A percentile compares a stretch with the other conserved stretches of the same genome.
phyloP scores from a whole-genome alignment of 2,797 vertebrate genomes.

The Taenioides sp. region DNA sequence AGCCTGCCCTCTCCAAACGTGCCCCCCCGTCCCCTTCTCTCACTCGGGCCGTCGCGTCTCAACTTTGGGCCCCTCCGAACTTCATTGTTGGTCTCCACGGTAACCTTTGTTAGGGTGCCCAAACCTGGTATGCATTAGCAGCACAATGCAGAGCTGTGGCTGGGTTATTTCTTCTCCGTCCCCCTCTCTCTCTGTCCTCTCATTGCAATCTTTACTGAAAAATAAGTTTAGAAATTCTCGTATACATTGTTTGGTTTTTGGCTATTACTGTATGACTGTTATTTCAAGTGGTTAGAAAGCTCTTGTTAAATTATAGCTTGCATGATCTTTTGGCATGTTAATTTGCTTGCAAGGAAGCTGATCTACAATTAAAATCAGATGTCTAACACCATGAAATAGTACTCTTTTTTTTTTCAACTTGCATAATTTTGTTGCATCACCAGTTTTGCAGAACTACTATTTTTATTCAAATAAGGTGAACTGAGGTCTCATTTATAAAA shows the following conservation, averaged over 20 bases:
- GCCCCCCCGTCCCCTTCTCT: conserved; percentile 25
- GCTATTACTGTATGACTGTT: not conserved
- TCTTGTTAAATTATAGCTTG: not conserved
- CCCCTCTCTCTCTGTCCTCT: conserved; percentile 10
- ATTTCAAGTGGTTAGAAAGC: not conserved
- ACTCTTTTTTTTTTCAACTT: not conserved
- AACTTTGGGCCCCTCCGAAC: conserved; percentile 61
- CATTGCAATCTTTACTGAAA: not conserved
- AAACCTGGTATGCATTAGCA: conserved; percentile 75
- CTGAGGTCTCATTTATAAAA: not conserved
- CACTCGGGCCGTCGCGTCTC: conserved; percentile 33
- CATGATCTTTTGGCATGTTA: not conserved
- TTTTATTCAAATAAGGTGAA: not conserved
- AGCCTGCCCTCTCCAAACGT: not conserved
- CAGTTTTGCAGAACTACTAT: not conserved
- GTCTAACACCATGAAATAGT: not conserved
- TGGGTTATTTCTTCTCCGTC: conserved; percentile 26
- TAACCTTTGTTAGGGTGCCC: conserved; percentile 77
- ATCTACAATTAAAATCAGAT: not conserved
- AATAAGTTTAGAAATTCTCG: not conserved
- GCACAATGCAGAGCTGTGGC: conserved; percentile 69
- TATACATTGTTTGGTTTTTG: not conserved
- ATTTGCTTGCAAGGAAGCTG: not conserved
- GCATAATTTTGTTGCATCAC: not conserved
- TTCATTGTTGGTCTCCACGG: conserved; percentile 80